Evolutionary conservation across 2,797 vertebrate species (phyloP).

Genomic region (Manis javanica): DNA sequence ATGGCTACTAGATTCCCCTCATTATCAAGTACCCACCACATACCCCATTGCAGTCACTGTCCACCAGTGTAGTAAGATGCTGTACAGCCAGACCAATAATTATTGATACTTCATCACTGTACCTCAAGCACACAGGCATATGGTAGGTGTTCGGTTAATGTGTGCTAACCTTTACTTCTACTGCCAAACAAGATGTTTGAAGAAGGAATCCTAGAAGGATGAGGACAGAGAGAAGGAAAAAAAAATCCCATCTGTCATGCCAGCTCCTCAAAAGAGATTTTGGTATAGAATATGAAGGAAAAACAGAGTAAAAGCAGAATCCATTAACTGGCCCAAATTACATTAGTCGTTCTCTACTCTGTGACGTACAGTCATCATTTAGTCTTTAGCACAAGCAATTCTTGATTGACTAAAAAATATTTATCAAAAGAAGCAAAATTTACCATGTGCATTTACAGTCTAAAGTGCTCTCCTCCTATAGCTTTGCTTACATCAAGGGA

Average conservation of each 20-base stretch:
- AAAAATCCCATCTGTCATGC: neutral
- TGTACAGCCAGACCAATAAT: neutral
- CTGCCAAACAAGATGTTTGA: neutral
- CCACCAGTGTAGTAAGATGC: too few relatives aligned
- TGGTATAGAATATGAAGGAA: neutral
- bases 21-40: too few relatives aligned
- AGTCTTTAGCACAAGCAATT: neutral
- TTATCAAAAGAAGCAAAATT: conserved; percentile 71
- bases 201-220: neutral
- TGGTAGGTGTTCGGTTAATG: neutral
- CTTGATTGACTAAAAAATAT: conserved; percentile 61
- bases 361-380: neutral
- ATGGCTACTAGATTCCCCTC: too few relatives aligned
- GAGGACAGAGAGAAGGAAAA: neutral
- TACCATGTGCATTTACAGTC: conserved; percentile 43
- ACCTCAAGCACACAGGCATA: neutral
- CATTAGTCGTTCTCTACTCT: conserved; percentile 48
- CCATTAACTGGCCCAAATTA: neutral
- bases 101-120: neutral
- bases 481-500: conserved; percentile 66
- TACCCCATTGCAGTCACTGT: too few relatives aligned
- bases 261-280: neutral
- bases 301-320: neutral
- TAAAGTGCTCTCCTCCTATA: conserved; percentile 53
- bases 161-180: neutral